Percentiles rank a stretch among this genome's conserved stretches.
These are phyloP conservation scores for Tachysurus vachellii DNA, from an alignment of 2,113 vertebrate genomes.

Conservation along the genomic window DNA sequence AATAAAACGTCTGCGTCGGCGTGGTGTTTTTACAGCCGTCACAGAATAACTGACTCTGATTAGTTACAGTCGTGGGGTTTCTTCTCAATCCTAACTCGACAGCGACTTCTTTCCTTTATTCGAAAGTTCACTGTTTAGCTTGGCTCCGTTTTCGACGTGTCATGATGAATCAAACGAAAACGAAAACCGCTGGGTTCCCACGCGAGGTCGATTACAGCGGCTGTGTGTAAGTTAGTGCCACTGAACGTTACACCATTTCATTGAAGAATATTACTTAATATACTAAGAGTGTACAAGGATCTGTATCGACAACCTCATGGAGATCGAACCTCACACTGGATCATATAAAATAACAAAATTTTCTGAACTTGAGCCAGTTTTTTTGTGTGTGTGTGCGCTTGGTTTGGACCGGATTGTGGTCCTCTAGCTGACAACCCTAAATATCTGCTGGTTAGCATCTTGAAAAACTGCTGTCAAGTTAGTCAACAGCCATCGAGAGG, in stretches of 20 bases:
- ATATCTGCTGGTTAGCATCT: not conserved
- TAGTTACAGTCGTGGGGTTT: not conserved
- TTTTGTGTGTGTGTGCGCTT: not conserved
- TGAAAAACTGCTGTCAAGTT: not conserved
- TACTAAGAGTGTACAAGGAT: not conserved
- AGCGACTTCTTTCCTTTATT: not conserved
- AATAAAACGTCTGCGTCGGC: not conserved
- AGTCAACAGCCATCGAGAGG: not conserved
- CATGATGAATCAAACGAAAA: not conserved
- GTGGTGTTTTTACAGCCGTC: not conserved
- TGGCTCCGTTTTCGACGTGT: not conserved
- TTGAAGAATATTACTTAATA: not conserved
- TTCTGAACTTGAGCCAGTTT: not conserved
- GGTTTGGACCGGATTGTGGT: not conserved
- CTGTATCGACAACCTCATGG: not conserved
- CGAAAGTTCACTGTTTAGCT: not conserved
- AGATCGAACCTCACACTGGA: not conserved
- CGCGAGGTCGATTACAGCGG: not conserved
- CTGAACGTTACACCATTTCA: not conserved
- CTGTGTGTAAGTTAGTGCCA: not conserved
- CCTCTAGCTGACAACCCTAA: not conserved
- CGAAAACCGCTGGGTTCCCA: not conserved
- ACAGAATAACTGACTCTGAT: not conserved
- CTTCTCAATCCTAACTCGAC: not conserved
- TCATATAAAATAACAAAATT: not conserved